Percentiles rank a stretch among this genome's conserved stretches.
Evolutionary conservation across 2,888 invertebrate species (phyloP).

Genomic region (Nomada goodeniana): DNA sequence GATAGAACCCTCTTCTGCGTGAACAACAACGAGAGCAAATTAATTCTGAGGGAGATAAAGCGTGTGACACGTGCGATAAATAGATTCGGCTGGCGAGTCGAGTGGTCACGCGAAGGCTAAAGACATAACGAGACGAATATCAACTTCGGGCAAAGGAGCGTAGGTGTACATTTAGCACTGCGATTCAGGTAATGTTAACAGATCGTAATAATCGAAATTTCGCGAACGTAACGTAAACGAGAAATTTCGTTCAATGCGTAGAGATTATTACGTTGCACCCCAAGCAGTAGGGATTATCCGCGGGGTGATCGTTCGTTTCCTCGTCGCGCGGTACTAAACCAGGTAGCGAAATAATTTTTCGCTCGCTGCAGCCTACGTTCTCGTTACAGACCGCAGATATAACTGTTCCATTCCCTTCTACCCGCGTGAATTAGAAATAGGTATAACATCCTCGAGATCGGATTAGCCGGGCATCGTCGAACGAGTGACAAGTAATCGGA

Average conservation of each 20-base stretch:
- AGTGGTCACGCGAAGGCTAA: constrained; percentile 44
- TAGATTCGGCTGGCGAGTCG: constrained; percentile 17
- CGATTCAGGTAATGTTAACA: not conserved
- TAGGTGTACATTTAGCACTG: not conserved
- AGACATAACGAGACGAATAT: constrained; percentile 6
- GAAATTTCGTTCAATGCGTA: not conserved
- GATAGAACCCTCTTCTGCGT: constrained; percentile 33
- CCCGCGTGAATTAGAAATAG: not conserved
- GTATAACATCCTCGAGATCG: constrained; percentile 5
- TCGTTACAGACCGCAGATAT: not conserved
- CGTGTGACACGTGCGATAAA: constrained; percentile 52
- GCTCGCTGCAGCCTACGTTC: too few relatives aligned
- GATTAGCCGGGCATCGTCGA: constrained; percentile 25
- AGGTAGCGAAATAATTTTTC: not conserved
- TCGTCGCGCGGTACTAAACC: too few relatives aligned
- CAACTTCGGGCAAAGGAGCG: constrained; percentile 1
- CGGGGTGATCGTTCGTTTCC: not conserved
- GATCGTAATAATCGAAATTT: not conserved
- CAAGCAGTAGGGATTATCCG: not conserved
- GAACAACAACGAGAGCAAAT: constrained; percentile 46
- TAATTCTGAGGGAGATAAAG: constrained; percentile 43
- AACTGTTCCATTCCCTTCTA: not conserved
- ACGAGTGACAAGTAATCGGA: constrained; percentile 33
- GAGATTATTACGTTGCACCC: not conserved
- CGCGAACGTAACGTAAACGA: constrained; percentile 20